A percentile compares a stretch with the other conserved stretches of the same genome.
Conservation (phyloP, 2,888 invertebrate genomes). For the Pollenia labialis region DNA sequence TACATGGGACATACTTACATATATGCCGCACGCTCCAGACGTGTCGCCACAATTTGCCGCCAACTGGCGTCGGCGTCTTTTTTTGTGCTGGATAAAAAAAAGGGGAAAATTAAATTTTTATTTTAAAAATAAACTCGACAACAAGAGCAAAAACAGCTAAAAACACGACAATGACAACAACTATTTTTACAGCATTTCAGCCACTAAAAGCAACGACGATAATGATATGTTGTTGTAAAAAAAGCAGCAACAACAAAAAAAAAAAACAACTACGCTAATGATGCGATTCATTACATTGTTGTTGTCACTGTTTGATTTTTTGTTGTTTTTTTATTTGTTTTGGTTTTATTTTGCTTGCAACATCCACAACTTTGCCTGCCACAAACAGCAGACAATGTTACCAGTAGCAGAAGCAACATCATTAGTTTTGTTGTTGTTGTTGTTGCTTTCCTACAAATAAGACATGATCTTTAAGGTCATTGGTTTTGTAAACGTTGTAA, state of each 20-base stretch:
- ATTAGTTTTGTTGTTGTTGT: slow-evolving; percentile 25
- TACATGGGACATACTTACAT: slow-evolving; percentile 71
- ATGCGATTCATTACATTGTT: slow-evolving; percentile 77
- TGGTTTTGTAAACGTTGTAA: slow-evolving; percentile 53
- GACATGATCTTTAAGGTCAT: slow-evolving; percentile 73
- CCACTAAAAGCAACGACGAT: slow-evolving; percentile 27
- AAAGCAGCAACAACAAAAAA: slow-evolving; percentile 37
- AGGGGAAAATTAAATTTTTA: slow-evolving; percentile 76
- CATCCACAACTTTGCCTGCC: slow-evolving; percentile 32
- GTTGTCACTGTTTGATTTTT: slow-evolving; percentile 51
- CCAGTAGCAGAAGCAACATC: slow-evolving; percentile 36
- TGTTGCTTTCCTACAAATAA: slow-evolving; percentile 57
- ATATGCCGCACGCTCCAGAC: slow-evolving; percentile 79
- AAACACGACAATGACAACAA: slow-evolving; percentile 73
- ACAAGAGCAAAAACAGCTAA: slow-evolving; percentile 55
- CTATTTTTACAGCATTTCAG: slow-evolving; percentile 65
- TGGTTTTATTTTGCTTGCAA: slow-evolving; percentile 39
- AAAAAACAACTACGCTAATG: slow-evolving; percentile 74
- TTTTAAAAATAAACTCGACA: slow-evolving; percentile 72
- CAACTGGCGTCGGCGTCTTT: slow-evolving; percentile 78
- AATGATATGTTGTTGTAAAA: slow-evolving; percentile 23
- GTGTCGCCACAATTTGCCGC: slow-evolving; percentile 82
- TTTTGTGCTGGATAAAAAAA: slow-evolving; percentile 66
- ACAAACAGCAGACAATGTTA: slow-evolving; percentile 25
- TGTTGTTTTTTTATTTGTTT: background rate